Percentiles rank a stretch among this genome's conserved stretches.
Evolutionary conservation across 2,797 vertebrate species (phyloP).

Genomic region (Lepilemur ruficaudatus): DNA sequence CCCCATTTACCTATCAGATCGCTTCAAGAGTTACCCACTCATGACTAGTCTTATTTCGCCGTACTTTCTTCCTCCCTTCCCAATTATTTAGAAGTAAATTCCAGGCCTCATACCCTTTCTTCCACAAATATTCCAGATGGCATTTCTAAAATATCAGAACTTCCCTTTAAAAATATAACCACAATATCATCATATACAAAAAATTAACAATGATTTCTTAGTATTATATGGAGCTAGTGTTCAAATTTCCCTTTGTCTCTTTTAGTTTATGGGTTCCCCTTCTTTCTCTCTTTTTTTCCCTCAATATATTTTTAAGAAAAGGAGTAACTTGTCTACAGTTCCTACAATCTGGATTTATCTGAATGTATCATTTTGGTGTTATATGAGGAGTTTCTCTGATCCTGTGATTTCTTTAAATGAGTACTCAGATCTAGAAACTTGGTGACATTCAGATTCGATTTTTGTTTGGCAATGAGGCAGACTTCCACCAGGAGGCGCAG

Average conservation of each 20-base stretch:
- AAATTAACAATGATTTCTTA: not conserved
- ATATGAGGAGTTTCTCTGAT: not conserved
- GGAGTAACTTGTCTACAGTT: not conserved
- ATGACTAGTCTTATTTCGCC: not conserved
- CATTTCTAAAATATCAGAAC: not conserved
- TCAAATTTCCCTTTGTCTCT: not conserved
- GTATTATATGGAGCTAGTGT: not conserved
- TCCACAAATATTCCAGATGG: not conserved
- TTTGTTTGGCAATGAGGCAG: not conserved
- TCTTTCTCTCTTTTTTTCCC: not conserved
- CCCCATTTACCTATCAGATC: not conserved
- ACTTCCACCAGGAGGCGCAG: not conserved
- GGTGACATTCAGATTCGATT: not conserved
- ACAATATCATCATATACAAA: not conserved
- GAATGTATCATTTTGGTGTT: not conserved
- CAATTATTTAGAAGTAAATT: constrained; percentile 27
- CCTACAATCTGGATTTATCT: not conserved
- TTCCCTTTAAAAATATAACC: not conserved
- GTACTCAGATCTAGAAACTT: not conserved
- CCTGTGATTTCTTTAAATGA: not conserved
- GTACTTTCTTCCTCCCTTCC: not conserved
- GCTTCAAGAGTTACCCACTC: not conserved
- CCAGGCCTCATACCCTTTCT: not conserved
- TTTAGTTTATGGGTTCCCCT: not conserved
- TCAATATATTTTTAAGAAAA: not conserved